Evolutionary conservation across 2,797 vertebrate genomes (phyloP).

Genomic region (Cossypha caffra): DNA sequence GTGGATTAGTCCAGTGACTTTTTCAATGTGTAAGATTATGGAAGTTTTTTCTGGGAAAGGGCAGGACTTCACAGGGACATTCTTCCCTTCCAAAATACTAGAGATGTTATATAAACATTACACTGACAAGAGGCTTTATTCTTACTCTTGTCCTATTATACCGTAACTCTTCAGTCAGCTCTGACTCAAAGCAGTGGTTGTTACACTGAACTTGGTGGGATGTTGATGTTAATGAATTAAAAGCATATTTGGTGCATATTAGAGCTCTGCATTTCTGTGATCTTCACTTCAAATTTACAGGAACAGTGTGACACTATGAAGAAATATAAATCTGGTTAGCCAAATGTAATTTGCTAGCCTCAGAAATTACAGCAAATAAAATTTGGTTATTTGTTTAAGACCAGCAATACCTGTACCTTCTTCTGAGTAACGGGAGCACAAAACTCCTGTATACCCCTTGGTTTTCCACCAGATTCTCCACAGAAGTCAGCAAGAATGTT

Average conservation of each 20-base stretch:
- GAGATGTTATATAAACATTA: neutral
- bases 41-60: neutral
- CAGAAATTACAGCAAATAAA: neutral
- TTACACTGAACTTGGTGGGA: neutral
- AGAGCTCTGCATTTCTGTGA: neutral
- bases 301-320: neutral
- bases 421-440: neutral
- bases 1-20: slow-evolving; percentile 2
- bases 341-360: neutral
- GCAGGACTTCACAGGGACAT: neutral
- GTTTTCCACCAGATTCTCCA: neutral
- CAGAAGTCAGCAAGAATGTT: neutral
- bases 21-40: slow-evolving; percentile 20
- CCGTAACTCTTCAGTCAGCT: neutral
- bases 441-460: neutral
- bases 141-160: neutral
- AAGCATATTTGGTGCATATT: neutral
- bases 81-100: slow-evolving; percentile 9
- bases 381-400: neutral
- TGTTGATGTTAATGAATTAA: neutral
- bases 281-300: neutral
- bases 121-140: neutral
- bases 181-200: neutral
- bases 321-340: neutral
- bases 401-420: neutral